Evolutionary conservation across 2,888 invertebrate species (phyloP).

Genomic region (Eubasilissa splendida): DNA sequence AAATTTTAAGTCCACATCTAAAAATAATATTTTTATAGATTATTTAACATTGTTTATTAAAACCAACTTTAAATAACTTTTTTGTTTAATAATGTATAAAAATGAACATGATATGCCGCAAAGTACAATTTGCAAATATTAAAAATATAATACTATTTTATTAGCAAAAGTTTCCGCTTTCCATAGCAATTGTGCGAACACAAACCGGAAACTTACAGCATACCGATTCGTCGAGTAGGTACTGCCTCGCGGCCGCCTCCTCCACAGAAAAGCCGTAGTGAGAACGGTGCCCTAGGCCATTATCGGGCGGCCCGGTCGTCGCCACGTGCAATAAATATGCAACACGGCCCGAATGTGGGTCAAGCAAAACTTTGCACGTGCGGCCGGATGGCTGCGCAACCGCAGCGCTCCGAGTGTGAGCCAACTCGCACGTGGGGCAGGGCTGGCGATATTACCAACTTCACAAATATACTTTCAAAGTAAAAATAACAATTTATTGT

Average conservation of each 20-base stretch:
- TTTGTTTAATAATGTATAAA: too few relatives aligned
- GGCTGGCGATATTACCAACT: conserved; percentile 10
- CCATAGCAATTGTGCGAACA: too few relatives aligned
- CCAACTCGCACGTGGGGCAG: conserved; percentile 38
- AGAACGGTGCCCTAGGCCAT: conserved; percentile 37
- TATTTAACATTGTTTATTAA: too few relatives aligned
- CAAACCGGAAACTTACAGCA: not conserved
- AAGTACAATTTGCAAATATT: too few relatives aligned
- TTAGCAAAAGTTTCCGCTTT: too few relatives aligned
- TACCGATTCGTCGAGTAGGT: not conserved
- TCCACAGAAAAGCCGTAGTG: conserved; percentile 5
- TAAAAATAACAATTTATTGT: not conserved
- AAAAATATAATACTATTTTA: too few relatives aligned
- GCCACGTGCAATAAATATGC: conserved; percentile 60
- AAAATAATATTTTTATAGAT: too few relatives aligned
- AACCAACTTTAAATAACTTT: too few relatives aligned
- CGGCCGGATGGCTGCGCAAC: conserved; percentile 52
- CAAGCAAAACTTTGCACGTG: conserved; percentile 60
- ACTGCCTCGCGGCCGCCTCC: not conserved
- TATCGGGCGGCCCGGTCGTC: conserved; percentile 26
- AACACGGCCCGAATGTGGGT: conserved; percentile 60
- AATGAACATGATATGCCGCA: too few relatives aligned
- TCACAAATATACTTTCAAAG: not conserved
- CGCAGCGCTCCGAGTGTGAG: conserved; percentile 23
- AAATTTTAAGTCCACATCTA: too few relatives aligned